Base-by-base conservation (phyloP, 1,140 invertebrate species). In the Drosophila rufa region DNA sequence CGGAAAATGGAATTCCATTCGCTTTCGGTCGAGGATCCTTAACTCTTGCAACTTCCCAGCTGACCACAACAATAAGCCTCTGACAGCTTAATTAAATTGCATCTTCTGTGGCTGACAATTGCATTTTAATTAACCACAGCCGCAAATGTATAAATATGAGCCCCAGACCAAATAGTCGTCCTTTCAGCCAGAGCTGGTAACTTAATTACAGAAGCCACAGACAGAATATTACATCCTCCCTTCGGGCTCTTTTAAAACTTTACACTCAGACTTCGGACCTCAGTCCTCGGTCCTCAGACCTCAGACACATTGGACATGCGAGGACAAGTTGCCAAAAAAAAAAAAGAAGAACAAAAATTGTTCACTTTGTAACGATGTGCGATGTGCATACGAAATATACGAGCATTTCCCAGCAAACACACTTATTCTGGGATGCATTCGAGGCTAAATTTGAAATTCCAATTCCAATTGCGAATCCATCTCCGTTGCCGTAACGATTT, bases 21-120 rank as follows among this genome's bases (percentile, higher is more conserved):
- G 14, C 14, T 64, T 27, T 9, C 19, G 17, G 14, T 5, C 9
- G n/a, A 48, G 65, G 25, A 22, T 61, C 40, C 67, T 70, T 51
- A 47, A 51, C 61, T 67, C 25, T 22, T 66, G 61, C 30, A 47
- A 61, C 47, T 55, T 62, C 15, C 15, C 19, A 36, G 33, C 47
- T 60, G 64, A 46, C 75, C 64, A 22, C 56, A 70, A 42, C 58
- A 76, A 38, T 33, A 40, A 64, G 48, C 50, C 43, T 19, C 56
- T 70, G 80, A 82, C 69, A 87, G 69, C 46, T 82, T 85, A 87
- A 85, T 85, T 85, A 82, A 75, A 86, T 79, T 64, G 38, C 25
- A 56, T 38, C 45, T 61, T 62, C 61, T 75, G 68, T 22, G 50
- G 53, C 66, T 78, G 75, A 78, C 75, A 78, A 60, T 78, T 78